phyloP scores from a whole-genome alignment of 2,113 vertebrate species.

The Caranx ignobilis region DNA sequence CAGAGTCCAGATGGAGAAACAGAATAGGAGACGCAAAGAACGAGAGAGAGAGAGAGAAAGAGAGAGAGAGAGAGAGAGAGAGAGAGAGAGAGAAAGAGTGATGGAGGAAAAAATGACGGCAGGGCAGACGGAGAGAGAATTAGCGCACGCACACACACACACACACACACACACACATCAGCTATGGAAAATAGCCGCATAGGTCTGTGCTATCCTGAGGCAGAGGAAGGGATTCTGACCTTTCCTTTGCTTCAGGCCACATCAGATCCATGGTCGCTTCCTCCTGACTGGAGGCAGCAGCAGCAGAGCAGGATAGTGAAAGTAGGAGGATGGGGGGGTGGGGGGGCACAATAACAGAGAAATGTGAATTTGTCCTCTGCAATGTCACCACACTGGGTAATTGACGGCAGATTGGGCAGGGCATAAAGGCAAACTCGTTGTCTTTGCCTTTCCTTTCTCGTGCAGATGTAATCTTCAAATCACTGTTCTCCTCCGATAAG shows the following conservation, averaged over 20 bases:
- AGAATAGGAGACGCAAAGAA: conserved; percentile 42
- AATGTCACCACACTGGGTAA: conserved; percentile 78
- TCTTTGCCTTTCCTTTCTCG: conserved; percentile 43
- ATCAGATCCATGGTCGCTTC: conserved; percentile 68
- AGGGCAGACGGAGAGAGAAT: conserved; percentile 51
- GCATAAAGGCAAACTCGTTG: conserved; percentile 44
- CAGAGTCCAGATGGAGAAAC: conserved; percentile 75
- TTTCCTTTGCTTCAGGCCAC: conserved; percentile 75
- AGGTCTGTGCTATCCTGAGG: conserved; percentile 79
- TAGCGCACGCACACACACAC: conserved; percentile 37
- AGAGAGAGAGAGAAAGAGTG: conserved; percentile 31
- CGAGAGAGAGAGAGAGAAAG: conserved; percentile 13
- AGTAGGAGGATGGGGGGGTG: conserved; percentile 34
- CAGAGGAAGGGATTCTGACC: conserved; percentile 79
- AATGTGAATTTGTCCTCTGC: conserved; percentile 77
- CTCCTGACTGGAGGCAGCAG: conserved; percentile 70
- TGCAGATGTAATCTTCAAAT: conserved; percentile 76
- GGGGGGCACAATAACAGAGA: conserved; percentile 58
- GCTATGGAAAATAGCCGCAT: conserved; percentile 69
- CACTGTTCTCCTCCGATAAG: conserved; percentile 72
- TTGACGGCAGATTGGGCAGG: conserved; percentile 48
- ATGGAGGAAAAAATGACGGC: conserved; percentile 42
- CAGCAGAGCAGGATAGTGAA: conserved; percentile 51
- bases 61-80: conserved; percentile 41
- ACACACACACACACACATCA: conserved; percentile 42